Evolutionary conservation across 1,140 invertebrate species (phyloP), one percentile per base, ranked within the genome.

Genomic region (Caenorhabditis briggsae): DNA sequence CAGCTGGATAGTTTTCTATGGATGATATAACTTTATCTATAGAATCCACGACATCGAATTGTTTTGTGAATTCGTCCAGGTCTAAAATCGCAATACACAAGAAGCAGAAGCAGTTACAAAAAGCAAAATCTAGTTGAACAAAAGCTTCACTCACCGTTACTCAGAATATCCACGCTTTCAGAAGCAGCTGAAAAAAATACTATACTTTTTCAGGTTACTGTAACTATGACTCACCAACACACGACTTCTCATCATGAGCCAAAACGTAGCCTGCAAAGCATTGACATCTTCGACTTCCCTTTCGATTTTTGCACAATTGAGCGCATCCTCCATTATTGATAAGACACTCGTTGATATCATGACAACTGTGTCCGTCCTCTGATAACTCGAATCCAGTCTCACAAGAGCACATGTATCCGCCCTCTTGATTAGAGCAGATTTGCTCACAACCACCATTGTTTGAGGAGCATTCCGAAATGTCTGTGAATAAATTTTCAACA

Each of bases 251-350:
- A 92, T 99, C 98, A 89, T 97, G 96, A 91, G 98, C 96, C 23
- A 99, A 94, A 1, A 96, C 97, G 93, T 97, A 99, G 0, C 97
- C 97, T 92, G 97, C 97, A 91, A 97, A 96, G 91, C 97, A 99
- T 61, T 95, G 95, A 91, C 97, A 99, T 85, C 95, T 94, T 92
- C 97, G 98, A 0, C 96, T 97, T 0, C 97, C 97, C 61, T 98
- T 95, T 0, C 96, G 98, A 93, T 99, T 99, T 88, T 95, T 95
- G 91, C 97, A 99, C 87, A 98, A 96, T 91, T 99, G 97, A 92
- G 98, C 96, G 93, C 97, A 99, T 0, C 96, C 97, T 3, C 97
- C 97, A 92, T 98, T 98, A 91, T 97, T 96, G 41, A 95, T 95
- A 0, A 96, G 95, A 93, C 97, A 92, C 85, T 91, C 90, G 64